These are phyloP conservation scores for Anthoscopus minutus DNA, from an alignment of 2,113 vertebrate genomes.

Conservation along the genomic window DNA sequence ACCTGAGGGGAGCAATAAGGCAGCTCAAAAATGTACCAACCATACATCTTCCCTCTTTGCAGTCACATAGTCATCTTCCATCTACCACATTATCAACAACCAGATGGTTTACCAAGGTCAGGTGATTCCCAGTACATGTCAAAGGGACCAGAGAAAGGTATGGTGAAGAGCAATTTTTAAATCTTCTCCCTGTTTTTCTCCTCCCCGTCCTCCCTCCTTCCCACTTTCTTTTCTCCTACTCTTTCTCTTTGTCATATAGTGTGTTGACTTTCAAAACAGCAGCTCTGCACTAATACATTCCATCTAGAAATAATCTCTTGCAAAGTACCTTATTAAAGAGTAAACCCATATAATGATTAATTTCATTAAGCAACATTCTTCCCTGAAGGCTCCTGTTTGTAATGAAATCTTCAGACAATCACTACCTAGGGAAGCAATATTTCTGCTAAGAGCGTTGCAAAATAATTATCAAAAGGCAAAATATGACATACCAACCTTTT, in stretches of 20 bases:
- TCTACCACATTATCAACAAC: neutral
- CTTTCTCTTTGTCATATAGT: neutral
- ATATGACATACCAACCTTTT: neutral
- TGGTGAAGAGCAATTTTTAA: neutral
- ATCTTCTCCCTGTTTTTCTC: neutral
- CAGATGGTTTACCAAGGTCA: neutral
- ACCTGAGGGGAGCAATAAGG: neutral
- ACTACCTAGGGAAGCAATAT: neutral
- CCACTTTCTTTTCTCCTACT: neutral
- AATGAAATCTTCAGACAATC: constrained; percentile 7
- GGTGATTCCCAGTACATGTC: neutral
- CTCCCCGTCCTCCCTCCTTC: neutral
- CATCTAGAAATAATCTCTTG: neutral
- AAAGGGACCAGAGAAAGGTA: neutral
- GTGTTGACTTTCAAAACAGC: neutral
- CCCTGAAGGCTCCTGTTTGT: constrained; percentile 20
- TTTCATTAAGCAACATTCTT: constrained; percentile 24
- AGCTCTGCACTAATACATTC: neutral
- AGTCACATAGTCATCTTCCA: neutral
- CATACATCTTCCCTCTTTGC: neutral
- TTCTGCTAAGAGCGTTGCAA: neutral
- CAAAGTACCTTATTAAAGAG: constrained; percentile 15
- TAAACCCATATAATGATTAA: neutral
- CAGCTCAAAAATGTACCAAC: neutral
- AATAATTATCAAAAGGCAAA: neutral